These are phyloP conservation scores for Agrochola lychnidis DNA, from an alignment of 2,888 invertebrate genomes.

Conservation along the genomic window DNA sequence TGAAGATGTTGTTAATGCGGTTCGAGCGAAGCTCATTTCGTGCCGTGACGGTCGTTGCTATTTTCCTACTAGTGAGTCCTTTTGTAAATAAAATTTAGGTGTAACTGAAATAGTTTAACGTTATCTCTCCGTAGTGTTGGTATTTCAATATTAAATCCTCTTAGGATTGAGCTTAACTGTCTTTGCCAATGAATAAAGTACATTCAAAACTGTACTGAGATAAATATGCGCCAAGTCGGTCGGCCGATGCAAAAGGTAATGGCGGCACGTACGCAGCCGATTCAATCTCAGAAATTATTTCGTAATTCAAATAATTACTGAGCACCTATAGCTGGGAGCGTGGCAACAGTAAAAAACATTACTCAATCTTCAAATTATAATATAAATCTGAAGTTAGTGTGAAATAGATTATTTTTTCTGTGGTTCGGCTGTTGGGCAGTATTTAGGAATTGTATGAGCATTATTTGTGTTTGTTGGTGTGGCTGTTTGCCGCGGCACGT, in stretches of 20 bases:
- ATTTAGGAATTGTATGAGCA: conserved; percentile 47
- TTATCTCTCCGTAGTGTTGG: conserved; percentile 82
- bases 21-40: conserved; percentile 83
- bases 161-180: conserved; percentile 38
- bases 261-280: conserved; percentile 78
- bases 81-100: conserved; percentile 86
- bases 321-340: conserved; percentile 74
- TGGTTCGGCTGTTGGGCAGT: conserved; percentile 49
- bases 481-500: conserved; percentile 42
- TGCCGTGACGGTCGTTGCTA: conserved; percentile 89
- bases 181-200: conserved; percentile 58
- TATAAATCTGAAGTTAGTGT: conserved; percentile 74
- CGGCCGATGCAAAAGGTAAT: conserved; percentile 76
- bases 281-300: conserved; percentile 82
- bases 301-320: conserved; percentile 82
- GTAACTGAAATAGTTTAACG: conserved; percentile 80
- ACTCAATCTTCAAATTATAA: conserved; percentile 76
- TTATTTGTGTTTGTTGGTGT: conserved; percentile 54
- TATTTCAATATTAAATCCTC: conserved; percentile 67
- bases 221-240: conserved; percentile 73
- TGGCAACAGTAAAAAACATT: conserved; percentile 78
- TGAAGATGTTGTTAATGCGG: conserved; percentile 53
- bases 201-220: conserved; percentile 65
- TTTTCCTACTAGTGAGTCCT: conserved; percentile 89
- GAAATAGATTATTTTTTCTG: conserved; percentile 73